Evolutionary conservation across 2,888 invertebrate genomes (phyloP).

Genomic region (Diplolepis rosae): DNA sequence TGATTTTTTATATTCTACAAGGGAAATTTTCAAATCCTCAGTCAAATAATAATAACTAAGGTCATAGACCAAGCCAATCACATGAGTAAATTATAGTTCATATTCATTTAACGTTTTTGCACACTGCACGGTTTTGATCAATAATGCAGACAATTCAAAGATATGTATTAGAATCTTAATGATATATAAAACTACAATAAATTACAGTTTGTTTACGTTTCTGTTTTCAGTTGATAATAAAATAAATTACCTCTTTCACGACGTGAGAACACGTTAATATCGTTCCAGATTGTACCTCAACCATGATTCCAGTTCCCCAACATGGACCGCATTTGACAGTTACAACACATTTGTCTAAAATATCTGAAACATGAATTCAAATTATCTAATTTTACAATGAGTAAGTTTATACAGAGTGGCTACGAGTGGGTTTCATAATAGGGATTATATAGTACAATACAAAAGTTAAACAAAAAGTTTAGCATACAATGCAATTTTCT

Average conservation of each 20-base stretch:
- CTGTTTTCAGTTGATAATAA: background rate
- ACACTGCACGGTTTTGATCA: background rate
- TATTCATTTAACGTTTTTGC: too few species aligned
- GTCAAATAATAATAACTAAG: too few species aligned
- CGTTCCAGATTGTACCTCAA: constrained; percentile 74
- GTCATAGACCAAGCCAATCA: too few species aligned
- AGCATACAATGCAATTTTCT: too few species aligned
- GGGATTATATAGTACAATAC: too few species aligned
- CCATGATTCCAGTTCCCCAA: constrained; percentile 79
- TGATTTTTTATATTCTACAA: too few species aligned
- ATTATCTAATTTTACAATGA: background rate
- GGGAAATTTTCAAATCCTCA: too few species aligned
- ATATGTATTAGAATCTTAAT: background rate
- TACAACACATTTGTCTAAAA: constrained; percentile 75
- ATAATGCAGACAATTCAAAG: background rate
- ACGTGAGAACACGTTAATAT: constrained; percentile 80
- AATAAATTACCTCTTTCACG: constrained; percentile 73
- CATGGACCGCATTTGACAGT: constrained; percentile 77
- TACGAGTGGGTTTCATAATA: too few species aligned
- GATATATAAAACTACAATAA: background rate
- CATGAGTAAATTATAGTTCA: too few species aligned
- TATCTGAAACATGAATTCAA: constrained; percentile 68
- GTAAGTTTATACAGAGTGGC: too few species aligned
- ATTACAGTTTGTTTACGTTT: background rate
- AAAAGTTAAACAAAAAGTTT: too few species aligned